These are phyloP conservation scores for Nipponacmea schrenckii DNA, from an alignment of 2,888 invertebrate genomes.

Conservation along the genomic window DNA sequence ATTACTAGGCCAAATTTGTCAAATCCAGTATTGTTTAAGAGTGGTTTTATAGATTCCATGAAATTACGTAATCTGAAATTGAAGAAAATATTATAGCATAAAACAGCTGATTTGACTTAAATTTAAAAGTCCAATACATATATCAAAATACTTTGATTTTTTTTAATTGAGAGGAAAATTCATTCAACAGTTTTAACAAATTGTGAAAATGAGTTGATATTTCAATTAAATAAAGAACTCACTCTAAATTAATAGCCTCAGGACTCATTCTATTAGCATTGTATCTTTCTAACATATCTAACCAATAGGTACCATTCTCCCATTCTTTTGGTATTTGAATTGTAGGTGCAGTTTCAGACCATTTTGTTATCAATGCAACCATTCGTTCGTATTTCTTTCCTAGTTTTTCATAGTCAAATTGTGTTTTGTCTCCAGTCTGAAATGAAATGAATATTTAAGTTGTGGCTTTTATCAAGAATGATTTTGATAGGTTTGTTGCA, in stretches of 20 bases:
- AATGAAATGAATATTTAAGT: not conserved
- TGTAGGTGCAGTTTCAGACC: constrained; percentile 30
- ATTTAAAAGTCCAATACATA: no score
- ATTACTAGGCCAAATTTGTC: constrained; percentile 31
- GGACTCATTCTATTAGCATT: constrained; percentile 16
- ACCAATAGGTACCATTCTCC: constrained; percentile 40
- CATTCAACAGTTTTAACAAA: no score
- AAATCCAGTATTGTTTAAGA: constrained; percentile 30
- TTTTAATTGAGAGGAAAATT: no score
- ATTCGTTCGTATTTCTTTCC: constrained; percentile 15
- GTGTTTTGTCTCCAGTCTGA: constrained; percentile 23
- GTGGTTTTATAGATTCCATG: constrained; percentile 22
- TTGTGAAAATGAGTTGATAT: no score
- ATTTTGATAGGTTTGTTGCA: no score
- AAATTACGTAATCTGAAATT: constrained; percentile 23
- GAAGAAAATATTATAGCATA: no score
- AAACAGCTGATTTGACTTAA: no score
- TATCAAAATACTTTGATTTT: no score
- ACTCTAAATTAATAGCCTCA: constrained; percentile 26
- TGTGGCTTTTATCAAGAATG: no score
- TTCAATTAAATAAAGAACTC: constrained; percentile 8
- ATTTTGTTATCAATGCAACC: constrained; percentile 11
- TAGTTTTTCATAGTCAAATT: constrained; percentile 23
- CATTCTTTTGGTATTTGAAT: constrained; percentile 31
- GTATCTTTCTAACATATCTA: constrained; percentile 28